Evolutionary conservation across 92 coral and sea anemone species (phyloP).

Genomic region (Actinernus sp.): DNA sequence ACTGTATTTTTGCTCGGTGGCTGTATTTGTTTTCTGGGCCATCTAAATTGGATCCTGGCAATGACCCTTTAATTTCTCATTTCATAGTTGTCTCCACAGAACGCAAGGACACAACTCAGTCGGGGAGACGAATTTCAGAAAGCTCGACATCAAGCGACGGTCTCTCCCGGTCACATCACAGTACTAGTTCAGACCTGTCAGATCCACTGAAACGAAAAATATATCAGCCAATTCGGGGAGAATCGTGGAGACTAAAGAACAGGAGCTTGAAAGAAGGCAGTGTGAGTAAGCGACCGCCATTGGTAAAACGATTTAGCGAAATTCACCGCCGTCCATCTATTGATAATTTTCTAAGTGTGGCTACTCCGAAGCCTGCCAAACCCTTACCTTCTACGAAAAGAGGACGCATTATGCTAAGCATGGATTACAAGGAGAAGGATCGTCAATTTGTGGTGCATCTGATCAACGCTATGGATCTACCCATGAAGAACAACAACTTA

Average conservation of each 20-base stretch:
- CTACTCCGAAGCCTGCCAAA: background rate
- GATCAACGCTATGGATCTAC: slow-evolving; percentile 77
- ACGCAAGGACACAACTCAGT: too few relatives aligned
- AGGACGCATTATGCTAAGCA: slow-evolving; percentile 46
- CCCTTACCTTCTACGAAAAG: slow-evolving; percentile 22
- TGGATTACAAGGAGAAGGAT: slow-evolving; percentile 33
- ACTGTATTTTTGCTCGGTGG: too few relatives aligned
- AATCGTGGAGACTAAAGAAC: too few relatives aligned
- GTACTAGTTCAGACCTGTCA: too few relatives aligned
- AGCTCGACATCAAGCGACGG: too few relatives aligned
- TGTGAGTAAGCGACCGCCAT: background rate
- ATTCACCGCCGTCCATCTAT: slow-evolving; percentile 24
- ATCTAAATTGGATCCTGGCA: too few relatives aligned
- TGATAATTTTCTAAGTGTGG: slow-evolving; percentile 16
- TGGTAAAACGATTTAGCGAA: slow-evolving; percentile 28
- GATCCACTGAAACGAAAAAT: background rate
- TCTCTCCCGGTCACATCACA: too few relatives aligned
- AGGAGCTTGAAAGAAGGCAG: slow-evolving; percentile 23
- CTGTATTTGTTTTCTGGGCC: too few relatives aligned
- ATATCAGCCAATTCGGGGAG: slow-evolving; percentile 1
- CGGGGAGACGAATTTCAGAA: too few relatives aligned
- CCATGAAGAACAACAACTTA: slow-evolving; percentile 56
- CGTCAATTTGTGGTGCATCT: slow-evolving; percentile 60
- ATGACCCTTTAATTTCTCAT: too few relatives aligned
- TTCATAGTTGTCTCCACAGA: too few relatives aligned